Conservation (phyloP, 1,140 invertebrate species). For the Eurytemora carolleeae region DNA sequence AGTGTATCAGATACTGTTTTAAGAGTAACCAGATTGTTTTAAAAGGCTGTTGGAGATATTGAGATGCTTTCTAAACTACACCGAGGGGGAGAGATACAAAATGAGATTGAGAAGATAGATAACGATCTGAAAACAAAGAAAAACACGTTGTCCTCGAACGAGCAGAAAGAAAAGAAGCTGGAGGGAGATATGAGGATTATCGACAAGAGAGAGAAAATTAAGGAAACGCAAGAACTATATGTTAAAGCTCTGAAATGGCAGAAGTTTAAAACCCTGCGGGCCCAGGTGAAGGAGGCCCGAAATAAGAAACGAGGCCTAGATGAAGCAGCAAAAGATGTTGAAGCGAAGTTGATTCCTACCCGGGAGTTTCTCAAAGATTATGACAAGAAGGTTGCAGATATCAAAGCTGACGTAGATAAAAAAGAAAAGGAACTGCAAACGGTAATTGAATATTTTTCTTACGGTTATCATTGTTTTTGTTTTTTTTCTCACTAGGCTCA, state of each 20-base stretch:
- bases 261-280: neutral
- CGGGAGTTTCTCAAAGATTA: neutral
- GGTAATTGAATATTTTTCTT: neutral
- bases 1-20: too few relatives aligned
- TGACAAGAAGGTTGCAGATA: neutral
- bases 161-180: neutral
- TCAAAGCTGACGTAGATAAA: neutral
- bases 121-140: neutral
- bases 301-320: neutral
- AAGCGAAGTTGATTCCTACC: neutral
- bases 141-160: neutral
- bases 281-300: neutral
- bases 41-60: neutral
- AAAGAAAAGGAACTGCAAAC: neutral
- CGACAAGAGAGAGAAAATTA: neutral
- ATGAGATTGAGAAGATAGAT: neutral
- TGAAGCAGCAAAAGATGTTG: neutral
- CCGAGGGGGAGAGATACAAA: neutral
- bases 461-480: too few relatives aligned
- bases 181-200: neutral
- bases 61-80: neutral
- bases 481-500: too few relatives aligned
- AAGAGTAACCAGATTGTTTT: too few relatives aligned
- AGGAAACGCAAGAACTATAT: neutral
- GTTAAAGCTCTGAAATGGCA: neutral